Conservation (phyloP, 2,113 vertebrate genomes). For the Pampusana beccarii region DNA sequence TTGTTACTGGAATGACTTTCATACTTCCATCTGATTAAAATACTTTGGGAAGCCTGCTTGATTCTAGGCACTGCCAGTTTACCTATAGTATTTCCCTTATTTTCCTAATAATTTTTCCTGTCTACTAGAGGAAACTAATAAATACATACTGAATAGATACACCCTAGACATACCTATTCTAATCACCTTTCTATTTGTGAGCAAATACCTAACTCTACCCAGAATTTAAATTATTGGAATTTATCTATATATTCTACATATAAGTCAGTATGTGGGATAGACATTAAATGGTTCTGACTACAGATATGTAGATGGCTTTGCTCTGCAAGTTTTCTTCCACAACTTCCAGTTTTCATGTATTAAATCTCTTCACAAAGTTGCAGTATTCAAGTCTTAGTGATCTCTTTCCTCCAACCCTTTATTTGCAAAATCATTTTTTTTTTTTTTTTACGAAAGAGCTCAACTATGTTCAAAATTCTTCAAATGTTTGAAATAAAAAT, state of each 20-base stretch:
- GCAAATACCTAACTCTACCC: neutral
- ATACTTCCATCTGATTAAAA: neutral
- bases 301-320: neutral
- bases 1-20: neutral
- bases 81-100: neutral
- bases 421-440: neutral
- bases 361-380: neutral
- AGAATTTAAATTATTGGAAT: neutral
- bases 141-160: neutral
- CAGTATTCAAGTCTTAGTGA: neutral
- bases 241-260: neutral
- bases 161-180: neutral
- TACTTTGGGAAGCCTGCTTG: neutral
- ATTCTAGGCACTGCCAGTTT: neutral
- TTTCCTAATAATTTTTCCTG: neutral
- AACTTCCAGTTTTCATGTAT: neutral
- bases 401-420: neutral
- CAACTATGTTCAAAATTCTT: neutral
- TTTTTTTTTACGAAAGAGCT: neutral
- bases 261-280: rapidly evolving
- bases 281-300: neutral
- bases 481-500: neutral
- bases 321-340: neutral
- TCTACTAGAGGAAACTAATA: neutral
- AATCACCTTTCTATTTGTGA: neutral